Evolutionary conservation across 2,797 vertebrate genomes (phyloP).

Genomic region (Helicolenus hilgendorfi): DNA sequence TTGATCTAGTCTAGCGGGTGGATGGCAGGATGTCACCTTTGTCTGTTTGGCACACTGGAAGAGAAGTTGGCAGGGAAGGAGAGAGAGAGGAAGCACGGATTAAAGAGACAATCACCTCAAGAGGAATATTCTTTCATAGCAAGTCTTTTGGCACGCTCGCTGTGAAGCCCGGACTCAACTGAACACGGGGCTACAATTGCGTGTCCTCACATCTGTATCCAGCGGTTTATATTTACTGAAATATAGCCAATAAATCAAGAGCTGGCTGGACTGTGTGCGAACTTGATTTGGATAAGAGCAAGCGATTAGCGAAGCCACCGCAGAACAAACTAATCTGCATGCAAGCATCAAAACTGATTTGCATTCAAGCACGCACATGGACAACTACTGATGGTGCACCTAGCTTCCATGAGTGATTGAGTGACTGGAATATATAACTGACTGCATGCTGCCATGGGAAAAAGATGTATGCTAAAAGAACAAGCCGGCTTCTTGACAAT

Average conservation of each 20-base stretch:
- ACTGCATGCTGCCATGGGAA: not conserved
- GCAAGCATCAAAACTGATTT: conserved; percentile 17
- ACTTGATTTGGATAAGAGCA: conserved; percentile 5
- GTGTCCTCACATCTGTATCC: not conserved
- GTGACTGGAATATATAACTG: not conserved
- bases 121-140: not conserved
- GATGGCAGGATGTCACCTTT: conserved; percentile 83
- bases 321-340: conserved; percentile 25
- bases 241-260: conserved; percentile 4
- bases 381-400: not conserved
- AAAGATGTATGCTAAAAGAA: not conserved
- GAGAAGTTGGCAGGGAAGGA: conserved; percentile 64
- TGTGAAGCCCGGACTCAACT: not conserved
- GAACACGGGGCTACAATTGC: not conserved
- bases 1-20: conserved; percentile 70
- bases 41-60: conserved; percentile 79
- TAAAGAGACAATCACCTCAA: conserved; percentile 41
- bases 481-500: not conserved
- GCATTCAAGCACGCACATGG: conserved; percentile 18
- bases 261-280: conserved; percentile 36
- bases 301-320: conserved; percentile 1
- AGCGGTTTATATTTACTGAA: not conserved
- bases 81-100: conserved; percentile 63
- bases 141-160: not conserved
- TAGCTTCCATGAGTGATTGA: not conserved